A percentile compares a stretch with the other conserved stretches of the same genome.
These are phyloP conservation scores for Onychorhynchus coronatus DNA, from an alignment of 2,113 vertebrate genomes.

Conservation along the genomic window DNA sequence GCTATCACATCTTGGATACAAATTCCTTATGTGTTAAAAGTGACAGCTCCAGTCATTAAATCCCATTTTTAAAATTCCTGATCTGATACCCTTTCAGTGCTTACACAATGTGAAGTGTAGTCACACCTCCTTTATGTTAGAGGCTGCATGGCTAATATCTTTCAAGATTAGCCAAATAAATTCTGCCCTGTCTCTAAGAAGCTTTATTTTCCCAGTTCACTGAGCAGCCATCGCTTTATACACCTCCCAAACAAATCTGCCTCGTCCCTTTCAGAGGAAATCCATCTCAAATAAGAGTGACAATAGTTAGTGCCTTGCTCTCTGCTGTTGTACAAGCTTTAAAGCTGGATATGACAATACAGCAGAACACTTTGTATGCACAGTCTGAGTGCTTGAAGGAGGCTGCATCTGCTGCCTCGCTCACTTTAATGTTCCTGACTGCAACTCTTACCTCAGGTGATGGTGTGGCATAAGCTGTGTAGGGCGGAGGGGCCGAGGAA, in stretches of 20 bases:
- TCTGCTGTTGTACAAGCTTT: not conserved
- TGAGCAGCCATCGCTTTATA: not conserved
- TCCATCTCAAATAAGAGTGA: not conserved
- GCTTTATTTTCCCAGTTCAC: not conserved
- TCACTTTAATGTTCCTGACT: not conserved
- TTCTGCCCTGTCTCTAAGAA: not conserved
- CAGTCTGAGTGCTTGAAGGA: not conserved
- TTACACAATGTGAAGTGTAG: not conserved
- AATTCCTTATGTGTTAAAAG: not conserved
- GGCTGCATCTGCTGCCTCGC: not conserved
- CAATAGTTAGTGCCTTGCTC: not conserved
- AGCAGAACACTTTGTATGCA: not conserved
- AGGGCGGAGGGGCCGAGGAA: conserved; percentile 76
- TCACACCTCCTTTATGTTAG: not conserved
- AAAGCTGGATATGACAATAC: not conserved
- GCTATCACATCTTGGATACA: not conserved
- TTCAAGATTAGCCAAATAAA: not conserved
- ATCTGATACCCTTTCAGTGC: not conserved
- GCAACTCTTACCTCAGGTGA: conserved; percentile 71
- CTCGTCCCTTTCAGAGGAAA: not conserved
- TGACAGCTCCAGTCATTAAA: not conserved
- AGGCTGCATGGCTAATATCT: not conserved
- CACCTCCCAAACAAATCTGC: not conserved
- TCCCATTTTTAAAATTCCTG: not conserved
- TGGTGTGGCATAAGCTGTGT: conserved; percentile 73